Evolutionary conservation across 2,888 invertebrate genomes (phyloP).

Genomic region (Minunthozetes semirufus): DNA sequence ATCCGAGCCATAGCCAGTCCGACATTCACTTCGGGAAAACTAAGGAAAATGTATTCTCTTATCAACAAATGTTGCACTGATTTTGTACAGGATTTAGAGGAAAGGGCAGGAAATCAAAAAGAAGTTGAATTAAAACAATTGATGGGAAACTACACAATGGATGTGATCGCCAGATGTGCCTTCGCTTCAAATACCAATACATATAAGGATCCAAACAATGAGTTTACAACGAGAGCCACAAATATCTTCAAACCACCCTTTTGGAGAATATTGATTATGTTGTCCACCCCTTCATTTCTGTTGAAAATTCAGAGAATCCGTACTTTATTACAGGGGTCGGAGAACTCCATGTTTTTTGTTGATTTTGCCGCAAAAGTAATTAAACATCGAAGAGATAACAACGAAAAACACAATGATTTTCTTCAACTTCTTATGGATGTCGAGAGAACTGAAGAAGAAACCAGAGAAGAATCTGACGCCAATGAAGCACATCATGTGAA

Average conservation of each 20-base stretch:
- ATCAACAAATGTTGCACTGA: constrained; percentile 16
- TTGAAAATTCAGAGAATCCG: neutral
- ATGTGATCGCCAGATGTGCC: neutral
- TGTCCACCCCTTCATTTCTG: too few species aligned
- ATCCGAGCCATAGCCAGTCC: constrained; percentile 11
- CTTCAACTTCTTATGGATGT: constrained; percentile 32
- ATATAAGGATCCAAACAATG: neutral
- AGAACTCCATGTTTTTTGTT: neutral
- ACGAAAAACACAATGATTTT: constrained; percentile 32
- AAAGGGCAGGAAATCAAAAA: neutral
- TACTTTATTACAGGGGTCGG: neutral
- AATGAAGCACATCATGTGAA: constrained; percentile 9
- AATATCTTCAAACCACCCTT: neutral
- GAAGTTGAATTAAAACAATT: constrained; percentile 1
- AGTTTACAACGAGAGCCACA: neutral
- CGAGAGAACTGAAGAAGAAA: neutral
- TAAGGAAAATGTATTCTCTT: constrained; percentile 1
- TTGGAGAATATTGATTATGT: too few species aligned
- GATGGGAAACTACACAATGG: neutral
- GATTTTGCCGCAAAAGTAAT: neutral
- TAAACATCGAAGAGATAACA: neutral
- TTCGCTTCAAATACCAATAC: neutral
- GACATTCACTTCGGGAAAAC: neutral
- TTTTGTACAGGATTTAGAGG: neutral
- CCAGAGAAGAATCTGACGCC: neutral